Percentiles rank a stretch among this genome's conserved stretches.
These are phyloP conservation scores for Lucifuga dentata DNA, from an alignment of 2,113 vertebrate species.

Conservation along the genomic window DNA sequence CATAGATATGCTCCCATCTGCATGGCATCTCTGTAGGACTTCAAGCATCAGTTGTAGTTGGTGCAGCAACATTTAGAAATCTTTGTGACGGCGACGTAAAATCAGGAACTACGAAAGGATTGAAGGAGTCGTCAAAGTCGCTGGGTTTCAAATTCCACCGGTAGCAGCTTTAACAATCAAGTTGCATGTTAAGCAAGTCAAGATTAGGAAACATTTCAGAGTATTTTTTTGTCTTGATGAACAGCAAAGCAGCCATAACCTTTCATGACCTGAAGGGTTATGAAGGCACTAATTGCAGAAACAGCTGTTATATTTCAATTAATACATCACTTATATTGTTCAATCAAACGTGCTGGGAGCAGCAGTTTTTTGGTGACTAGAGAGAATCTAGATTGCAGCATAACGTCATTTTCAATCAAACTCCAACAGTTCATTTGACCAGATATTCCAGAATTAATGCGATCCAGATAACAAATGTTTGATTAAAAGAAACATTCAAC, in stretches of 20 bases:
- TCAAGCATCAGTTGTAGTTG: no score
- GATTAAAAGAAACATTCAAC: slow-evolving; percentile 40
- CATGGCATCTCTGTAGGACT: no score
- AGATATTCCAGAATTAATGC: no score
- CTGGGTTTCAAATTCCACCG: not conserved
- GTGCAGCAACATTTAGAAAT: no score
- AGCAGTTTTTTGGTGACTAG: slow-evolving; percentile 16
- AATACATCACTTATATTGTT: not conserved
- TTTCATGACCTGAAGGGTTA: slow-evolving; percentile 8
- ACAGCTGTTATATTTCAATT: slow-evolving; percentile 16
- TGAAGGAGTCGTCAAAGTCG: not conserved
- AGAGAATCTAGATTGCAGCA: no score
- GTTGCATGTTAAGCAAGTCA: slow-evolving; percentile 4
- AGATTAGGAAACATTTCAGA: not conserved
- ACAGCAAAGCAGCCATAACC: slow-evolving; percentile 4
- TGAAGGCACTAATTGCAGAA: slow-evolving; percentile 69
- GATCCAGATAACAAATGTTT: no score
- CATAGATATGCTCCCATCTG: no score
- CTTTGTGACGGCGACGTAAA: no score
- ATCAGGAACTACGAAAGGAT: not conserved
- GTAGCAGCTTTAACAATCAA: slow-evolving; percentile 41
- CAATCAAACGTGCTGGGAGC: slow-evolving; percentile 5
- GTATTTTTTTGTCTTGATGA: not conserved
- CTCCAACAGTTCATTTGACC: no score
- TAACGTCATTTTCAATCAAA: no score